phyloP scores from a whole-genome alignment of 2,113 vertebrate species.

The Alces alces region DNA sequence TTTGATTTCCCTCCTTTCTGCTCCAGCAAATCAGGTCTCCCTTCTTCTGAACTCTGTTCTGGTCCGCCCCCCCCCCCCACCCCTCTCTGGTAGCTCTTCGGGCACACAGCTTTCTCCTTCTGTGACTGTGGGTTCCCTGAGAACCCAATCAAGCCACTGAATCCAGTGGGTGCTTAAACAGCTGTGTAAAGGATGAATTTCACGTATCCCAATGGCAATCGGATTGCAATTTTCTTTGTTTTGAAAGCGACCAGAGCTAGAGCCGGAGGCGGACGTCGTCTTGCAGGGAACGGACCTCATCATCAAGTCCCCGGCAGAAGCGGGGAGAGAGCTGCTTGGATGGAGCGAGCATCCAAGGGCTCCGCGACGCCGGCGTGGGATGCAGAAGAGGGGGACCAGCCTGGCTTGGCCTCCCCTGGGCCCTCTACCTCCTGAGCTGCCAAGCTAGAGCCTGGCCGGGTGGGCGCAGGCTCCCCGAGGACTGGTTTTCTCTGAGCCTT shows the following conservation, averaged over 20 bases:
- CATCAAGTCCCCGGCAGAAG: neutral
- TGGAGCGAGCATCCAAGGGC: neutral
- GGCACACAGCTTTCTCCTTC: neutral
- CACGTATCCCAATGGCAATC: neutral
- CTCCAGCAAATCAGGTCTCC: neutral
- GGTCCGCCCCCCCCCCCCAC: neutral
- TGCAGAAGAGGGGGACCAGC: neutral
- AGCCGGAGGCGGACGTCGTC: neutral
- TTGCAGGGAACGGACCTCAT: neutral
- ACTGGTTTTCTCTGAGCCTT: neutral
- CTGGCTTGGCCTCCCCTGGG: neutral
- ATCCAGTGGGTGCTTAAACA: neutral
- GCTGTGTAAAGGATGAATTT: neutral
- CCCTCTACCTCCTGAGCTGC: too few relatives aligned
- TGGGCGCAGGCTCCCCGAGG: rapidly evolving
- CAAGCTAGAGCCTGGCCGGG: too few relatives aligned
- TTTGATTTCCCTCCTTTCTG: neutral
- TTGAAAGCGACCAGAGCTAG: neutral
- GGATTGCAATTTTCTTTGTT: neutral
- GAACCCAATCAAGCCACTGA: neutral
- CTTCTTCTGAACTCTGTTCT: neutral
- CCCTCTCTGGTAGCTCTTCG: neutral
- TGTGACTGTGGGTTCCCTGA: neutral
- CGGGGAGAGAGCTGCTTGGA: neutral
- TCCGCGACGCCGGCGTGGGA: neutral